Conservation (phyloP, 1,140 invertebrate genomes). For the Coptotermes formosanus region DNA sequence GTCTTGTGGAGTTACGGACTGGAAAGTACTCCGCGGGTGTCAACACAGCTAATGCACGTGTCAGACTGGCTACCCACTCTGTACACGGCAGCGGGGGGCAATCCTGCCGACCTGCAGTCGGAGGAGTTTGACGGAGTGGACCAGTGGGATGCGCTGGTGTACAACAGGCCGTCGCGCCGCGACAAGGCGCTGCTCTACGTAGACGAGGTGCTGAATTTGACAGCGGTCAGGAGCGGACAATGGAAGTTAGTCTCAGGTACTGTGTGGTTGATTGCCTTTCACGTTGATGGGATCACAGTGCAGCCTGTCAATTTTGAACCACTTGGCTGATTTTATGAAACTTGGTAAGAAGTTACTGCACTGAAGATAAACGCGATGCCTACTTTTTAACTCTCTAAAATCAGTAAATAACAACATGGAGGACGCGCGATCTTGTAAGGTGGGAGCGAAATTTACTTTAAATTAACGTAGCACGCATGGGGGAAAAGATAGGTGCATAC, state of each 20-base stretch:
- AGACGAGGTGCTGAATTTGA: not conserved
- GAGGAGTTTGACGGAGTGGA: not conserved
- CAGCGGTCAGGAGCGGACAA: not conserved
- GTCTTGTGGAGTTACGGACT: slow-evolving; percentile 55
- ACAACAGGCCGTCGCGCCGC: not conserved
- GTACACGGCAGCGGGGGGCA: slow-evolving; percentile 57
- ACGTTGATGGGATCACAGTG: too few species aligned
- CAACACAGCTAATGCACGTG: slow-evolving; percentile 74
- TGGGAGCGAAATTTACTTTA: too few species aligned
- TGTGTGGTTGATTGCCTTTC: not conserved
- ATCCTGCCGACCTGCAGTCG: slow-evolving; percentile 31
- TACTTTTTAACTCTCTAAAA: too few species aligned
- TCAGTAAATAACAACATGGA: too few species aligned
- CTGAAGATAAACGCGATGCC: too few species aligned
- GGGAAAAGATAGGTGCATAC: too few species aligned
- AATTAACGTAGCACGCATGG: too few species aligned
- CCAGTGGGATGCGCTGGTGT: not conserved
- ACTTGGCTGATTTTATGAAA: too few species aligned
- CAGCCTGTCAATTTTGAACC: too few species aligned
- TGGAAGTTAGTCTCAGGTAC: not conserved
- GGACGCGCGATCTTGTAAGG: too few species aligned
- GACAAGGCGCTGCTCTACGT: not conserved
- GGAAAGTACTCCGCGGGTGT: slow-evolving; percentile 49
- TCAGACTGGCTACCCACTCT: slow-evolving; percentile 90
- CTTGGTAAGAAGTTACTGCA: too few species aligned